Percentiles rank a stretch among this genome's conserved stretches.
phyloP scores from a whole-genome alignment of 2,113 vertebrate species.

The Melospiza georgiana region DNA sequence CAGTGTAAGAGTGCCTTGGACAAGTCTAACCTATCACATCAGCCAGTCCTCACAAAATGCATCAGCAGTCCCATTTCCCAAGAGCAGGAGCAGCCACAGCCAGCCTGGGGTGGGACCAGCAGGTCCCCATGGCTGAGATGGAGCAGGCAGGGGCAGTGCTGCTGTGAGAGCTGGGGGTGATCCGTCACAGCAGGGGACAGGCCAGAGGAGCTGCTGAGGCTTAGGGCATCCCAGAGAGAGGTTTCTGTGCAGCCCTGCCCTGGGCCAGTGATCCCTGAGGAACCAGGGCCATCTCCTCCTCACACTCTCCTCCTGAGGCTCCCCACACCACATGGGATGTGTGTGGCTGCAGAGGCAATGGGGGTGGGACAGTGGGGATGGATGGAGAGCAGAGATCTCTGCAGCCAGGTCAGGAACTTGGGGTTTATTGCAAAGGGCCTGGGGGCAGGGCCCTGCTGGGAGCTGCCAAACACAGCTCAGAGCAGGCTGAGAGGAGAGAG shows the following conservation, averaged over 20 bases:
- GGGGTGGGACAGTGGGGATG: no score
- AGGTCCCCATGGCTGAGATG: neutral
- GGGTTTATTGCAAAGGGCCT: no score
- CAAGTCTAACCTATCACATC: neutral
- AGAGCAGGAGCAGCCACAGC: neutral
- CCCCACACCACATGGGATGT: accelerated
- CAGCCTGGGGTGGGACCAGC: neutral
- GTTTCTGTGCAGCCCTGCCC: neutral
- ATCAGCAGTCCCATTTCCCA: neutral
- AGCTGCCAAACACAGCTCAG: no score
- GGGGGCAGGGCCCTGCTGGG: no score
- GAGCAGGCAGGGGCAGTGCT: neutral
- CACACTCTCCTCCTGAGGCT: neutral
- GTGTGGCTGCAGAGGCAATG: accelerated
- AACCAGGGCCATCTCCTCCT: neutral
- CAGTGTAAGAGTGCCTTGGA: neutral
- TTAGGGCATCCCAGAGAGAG: neutral
- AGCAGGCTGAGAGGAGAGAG: no score
- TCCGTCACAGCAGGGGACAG: accelerated
- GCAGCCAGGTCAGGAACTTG: no score
- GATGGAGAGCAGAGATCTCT: no score
- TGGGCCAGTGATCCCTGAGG: neutral
- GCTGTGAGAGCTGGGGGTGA: neutral
- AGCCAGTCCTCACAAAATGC: neutral
- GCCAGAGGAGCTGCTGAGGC: neutral